Percentiles rank a stretch among this genome's conserved stretches.
Conservation (phyloP, 2,113 vertebrate species). For the Eulemur rufifrons region DNA sequence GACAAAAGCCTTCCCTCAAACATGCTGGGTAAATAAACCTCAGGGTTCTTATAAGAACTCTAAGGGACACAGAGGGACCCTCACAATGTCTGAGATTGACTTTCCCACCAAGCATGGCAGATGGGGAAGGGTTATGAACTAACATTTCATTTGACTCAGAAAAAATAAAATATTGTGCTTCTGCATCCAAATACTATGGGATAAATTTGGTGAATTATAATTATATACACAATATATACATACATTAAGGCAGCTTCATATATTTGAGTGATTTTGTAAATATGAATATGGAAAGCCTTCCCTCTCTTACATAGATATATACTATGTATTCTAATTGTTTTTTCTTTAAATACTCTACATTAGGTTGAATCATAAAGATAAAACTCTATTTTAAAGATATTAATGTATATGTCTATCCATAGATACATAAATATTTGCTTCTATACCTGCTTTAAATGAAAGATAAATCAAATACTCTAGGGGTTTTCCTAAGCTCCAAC, state of each 20-base stretch:
- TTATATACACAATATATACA: constrained; percentile 11
- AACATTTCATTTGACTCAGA: background rate
- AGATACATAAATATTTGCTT: constrained; percentile 1
- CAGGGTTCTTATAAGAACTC: background rate
- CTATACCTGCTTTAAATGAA: background rate
- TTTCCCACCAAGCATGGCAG: background rate
- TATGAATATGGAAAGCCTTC: background rate
- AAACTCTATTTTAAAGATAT: background rate
- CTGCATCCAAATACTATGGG: background rate
- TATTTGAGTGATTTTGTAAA: background rate
- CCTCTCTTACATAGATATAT: background rate
- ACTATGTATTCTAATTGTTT: background rate
- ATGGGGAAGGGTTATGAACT: background rate
- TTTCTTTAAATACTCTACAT: background rate
- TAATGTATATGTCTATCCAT: background rate
- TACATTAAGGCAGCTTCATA: background rate
- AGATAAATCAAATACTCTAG: background rate
- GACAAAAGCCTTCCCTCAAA: background rate
- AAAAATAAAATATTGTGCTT: background rate
- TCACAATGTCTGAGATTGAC: background rate
- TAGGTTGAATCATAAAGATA: constrained; percentile 36
- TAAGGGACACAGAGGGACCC: background rate
- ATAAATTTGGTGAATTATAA: background rate
- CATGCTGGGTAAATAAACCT: background rate
- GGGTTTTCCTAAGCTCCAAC: background rate